Conservation (phyloP, 2,113 vertebrate genomes). For the Chionis minor region DNA sequence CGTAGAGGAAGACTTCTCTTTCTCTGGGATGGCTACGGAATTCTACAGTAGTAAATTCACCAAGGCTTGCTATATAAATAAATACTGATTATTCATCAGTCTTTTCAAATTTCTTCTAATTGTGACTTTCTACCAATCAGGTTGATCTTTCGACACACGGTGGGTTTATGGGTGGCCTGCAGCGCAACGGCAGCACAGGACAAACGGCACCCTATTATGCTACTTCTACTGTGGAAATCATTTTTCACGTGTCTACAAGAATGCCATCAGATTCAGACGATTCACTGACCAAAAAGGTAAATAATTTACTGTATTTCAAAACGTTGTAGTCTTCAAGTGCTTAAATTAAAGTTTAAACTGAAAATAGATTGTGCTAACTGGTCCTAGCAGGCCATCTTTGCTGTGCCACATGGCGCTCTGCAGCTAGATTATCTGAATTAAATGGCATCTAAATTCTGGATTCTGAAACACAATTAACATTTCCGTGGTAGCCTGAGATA, state of each 20-base stretch:
- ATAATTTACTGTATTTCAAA: background rate
- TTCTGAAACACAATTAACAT: conserved; percentile 47
- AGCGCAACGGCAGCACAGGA: conserved; percentile 96
- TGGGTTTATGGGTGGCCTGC: conserved; percentile 97
- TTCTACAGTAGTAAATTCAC: background rate
- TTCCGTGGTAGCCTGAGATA: conserved; percentile 56
- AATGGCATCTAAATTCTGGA: conserved; percentile 43
- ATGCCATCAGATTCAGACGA: conserved; percentile 96
- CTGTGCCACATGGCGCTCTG: background rate
- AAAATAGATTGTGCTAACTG: background rate
- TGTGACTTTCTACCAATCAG: conserved; percentile 60
- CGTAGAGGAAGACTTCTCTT: background rate
- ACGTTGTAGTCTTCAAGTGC: fast-evolving
- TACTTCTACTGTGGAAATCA: conserved; percentile 95
- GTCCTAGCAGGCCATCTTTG: background rate
- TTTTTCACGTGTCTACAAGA: conserved; percentile 97
- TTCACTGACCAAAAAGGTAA: conserved; percentile 95
- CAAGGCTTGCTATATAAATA: background rate
- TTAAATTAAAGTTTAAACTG: background rate
- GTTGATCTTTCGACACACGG: conserved; percentile 93
- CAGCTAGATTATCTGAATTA: conserved; percentile 17
- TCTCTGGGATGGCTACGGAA: background rate
- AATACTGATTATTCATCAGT: background rate
- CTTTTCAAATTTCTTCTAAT: background rate
- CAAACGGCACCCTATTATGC: conserved; percentile 94